A percentile compares a stretch with the other conserved stretches of the same genome.
phyloP scores from a whole-genome alignment of 2,113 vertebrate genomes.

The Camelus dromedarius region DNA sequence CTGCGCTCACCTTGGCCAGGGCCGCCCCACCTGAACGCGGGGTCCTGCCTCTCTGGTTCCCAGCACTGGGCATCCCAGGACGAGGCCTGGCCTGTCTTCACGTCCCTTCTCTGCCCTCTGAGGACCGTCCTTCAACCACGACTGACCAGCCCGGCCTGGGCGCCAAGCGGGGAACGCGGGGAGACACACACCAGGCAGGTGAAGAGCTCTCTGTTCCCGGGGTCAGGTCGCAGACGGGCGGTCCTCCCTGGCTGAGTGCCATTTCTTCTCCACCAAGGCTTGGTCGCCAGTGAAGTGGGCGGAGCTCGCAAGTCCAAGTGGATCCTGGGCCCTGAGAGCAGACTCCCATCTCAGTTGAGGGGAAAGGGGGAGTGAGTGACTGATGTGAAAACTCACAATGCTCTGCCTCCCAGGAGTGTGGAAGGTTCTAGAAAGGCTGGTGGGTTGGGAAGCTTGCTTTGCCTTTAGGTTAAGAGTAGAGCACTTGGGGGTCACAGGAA shows the following conservation, averaged over 20 bases:
- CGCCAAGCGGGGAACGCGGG: background rate
- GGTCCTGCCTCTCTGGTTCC: background rate
- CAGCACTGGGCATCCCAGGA: accelerated
- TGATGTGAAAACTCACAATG: background rate
- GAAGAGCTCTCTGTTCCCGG: slow-evolving; percentile 23
- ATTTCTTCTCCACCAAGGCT: background rate
- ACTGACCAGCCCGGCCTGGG: background rate
- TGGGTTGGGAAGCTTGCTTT: background rate
- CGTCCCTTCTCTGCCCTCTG: background rate
- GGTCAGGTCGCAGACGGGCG: slow-evolving; percentile 52
- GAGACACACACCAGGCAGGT: background rate
- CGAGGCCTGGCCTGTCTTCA: background rate
- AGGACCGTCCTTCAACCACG: background rate
- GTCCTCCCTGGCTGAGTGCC: slow-evolving; percentile 39
- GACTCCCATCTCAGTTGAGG: background rate
- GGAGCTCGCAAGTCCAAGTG: slow-evolving; percentile 70
- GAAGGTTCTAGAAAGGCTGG: slow-evolving; percentile 35
- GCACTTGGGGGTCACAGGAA: accelerated
- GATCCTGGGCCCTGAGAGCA: background rate
- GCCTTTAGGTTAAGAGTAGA: background rate
- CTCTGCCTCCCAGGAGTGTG: background rate
- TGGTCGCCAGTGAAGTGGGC: slow-evolving; percentile 70
- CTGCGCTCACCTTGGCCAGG: background rate
- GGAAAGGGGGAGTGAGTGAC: slow-evolving; percentile 38
- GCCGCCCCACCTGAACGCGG: background rate